Conservation (phyloP, 2,888 invertebrate genomes). For the Ptychoptera albimana region DNA sequence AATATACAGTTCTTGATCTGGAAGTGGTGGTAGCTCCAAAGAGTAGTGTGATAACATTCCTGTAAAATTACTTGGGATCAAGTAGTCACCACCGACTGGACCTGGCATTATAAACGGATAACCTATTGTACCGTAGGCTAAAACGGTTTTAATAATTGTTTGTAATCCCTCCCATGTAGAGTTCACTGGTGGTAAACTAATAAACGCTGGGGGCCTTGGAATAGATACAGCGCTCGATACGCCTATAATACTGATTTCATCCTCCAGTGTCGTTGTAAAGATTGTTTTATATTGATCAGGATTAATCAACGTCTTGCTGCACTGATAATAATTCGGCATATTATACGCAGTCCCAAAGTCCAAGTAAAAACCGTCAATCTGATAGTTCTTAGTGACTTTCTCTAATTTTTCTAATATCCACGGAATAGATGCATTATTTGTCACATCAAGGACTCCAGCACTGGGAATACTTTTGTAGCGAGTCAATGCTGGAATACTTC, state of each 20-base stretch:
- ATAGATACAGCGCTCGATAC: slow-evolving; percentile 68
- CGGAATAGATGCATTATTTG: slow-evolving; percentile 61
- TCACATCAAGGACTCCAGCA: slow-evolving; percentile 74
- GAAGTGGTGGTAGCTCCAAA: slow-evolving; percentile 40
- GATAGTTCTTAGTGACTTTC: slow-evolving; percentile 50
- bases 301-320: slow-evolving; percentile 53
- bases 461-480: slow-evolving; percentile 66
- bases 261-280: slow-evolving; percentile 48
- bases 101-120: slow-evolving; percentile 89
- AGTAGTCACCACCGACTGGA: slow-evolving; percentile 80
- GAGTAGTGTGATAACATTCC: slow-evolving; percentile 35
- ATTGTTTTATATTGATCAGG: slow-evolving; percentile 70
- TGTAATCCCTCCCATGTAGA: slow-evolving; percentile 78
- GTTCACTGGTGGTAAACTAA: slow-evolving; percentile 69
- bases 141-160: slow-evolving; percentile 69
- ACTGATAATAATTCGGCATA: slow-evolving; percentile 73
- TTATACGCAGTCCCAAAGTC: slow-evolving; percentile 71
- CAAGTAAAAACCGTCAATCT: slow-evolving; percentile 72
- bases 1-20: slow-evolving; percentile 69
- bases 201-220: slow-evolving; percentile 72
- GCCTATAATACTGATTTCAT: slow-evolving; percentile 52
- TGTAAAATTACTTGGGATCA: slow-evolving; percentile 36
- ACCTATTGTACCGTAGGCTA: slow-evolving; percentile 79
- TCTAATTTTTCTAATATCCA: slow-evolving; percentile 67
- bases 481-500: slow-evolving; percentile 66